A percentile compares a stretch with the other conserved stretches of the same genome.
These are phyloP conservation scores for Noctua janthina DNA, from an alignment of 2,888 invertebrate genomes.

Conservation along the genomic window DNA sequence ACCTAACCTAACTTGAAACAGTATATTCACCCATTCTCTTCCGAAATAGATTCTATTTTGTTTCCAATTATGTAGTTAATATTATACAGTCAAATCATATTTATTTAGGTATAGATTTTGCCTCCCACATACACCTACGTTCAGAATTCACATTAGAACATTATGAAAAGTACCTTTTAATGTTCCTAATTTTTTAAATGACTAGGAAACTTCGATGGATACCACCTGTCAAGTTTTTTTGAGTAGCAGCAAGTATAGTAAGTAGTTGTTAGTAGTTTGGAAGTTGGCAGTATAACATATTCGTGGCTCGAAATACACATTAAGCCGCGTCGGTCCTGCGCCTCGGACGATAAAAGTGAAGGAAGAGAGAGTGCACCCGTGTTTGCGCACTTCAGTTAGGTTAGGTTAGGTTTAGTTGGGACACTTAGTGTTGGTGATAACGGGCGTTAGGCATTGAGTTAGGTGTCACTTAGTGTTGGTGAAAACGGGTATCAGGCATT, in stretches of 20 bases:
- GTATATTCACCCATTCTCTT: not conserved
- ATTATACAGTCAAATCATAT: not conserved
- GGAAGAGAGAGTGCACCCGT: not conserved
- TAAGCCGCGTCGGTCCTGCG: not conserved
- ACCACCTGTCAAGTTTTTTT: not conserved
- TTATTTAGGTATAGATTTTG: not conserved
- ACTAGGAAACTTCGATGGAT: too few relatives aligned
- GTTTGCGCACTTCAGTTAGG: not conserved
- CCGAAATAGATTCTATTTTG: conserved; percentile 13
- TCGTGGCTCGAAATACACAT: not conserved
- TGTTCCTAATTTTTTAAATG: too few relatives aligned
- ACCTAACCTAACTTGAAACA: not conserved
- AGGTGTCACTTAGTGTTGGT: too few relatives aligned
- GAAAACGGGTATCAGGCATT: too few relatives aligned
- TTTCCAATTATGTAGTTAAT: not conserved
- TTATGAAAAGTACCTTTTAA: not conserved
- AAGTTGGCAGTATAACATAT: not conserved
- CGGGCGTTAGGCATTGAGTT: too few relatives aligned
- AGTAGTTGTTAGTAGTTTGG: not conserved
- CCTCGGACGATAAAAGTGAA: not conserved
- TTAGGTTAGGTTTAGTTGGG: too few relatives aligned
- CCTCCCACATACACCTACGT: not conserved
- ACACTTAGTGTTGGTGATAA: too few relatives aligned
- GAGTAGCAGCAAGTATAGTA: not conserved
- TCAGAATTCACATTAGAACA: not conserved